Conservation (phyloP, 2,888 invertebrate genomes). For the Drosophila stalkeri region DNA sequence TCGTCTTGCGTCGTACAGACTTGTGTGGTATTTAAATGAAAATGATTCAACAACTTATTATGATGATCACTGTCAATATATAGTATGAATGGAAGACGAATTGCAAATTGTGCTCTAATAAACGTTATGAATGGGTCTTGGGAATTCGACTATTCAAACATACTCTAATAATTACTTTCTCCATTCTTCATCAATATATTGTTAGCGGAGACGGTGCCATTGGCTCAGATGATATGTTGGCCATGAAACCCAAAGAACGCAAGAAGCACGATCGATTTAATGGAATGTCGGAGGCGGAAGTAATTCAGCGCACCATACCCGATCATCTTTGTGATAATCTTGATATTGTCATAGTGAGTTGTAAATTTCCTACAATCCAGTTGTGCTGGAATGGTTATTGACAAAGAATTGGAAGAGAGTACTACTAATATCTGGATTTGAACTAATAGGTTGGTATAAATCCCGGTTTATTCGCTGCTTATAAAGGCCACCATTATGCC, state of each 20-base stretch:
- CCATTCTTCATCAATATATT: constrained; percentile 10
- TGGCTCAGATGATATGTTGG: constrained; percentile 27
- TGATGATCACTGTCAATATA: no score
- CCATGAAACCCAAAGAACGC: constrained; percentile 89
- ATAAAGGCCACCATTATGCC: constrained; percentile 99
- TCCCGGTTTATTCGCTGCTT: constrained; percentile 98
- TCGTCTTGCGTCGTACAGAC: no score
- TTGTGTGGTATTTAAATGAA: no score
- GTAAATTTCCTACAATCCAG: constrained; percentile 85
- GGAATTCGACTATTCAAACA: not conserved
- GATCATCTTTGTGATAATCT: constrained; percentile 97
- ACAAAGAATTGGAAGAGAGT: not conserved
- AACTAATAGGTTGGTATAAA: constrained; percentile 96
- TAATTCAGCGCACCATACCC: constrained; percentile 95
- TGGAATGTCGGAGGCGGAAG: constrained; percentile 98
- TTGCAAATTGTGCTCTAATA: no score
- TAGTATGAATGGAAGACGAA: no score
- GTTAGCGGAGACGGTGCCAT: constrained; percentile 12
- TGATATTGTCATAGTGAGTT: constrained; percentile 99
- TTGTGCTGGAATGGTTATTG: not conserved
- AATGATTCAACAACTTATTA: no score
- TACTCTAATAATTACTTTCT: not conserved
- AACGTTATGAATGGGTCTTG: not conserved
- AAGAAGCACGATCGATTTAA: constrained; percentile 98
- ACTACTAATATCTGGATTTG: not conserved